Evolutionary conservation across 1,140 invertebrate species (phyloP), one percentile per base, ranked within the genome.

Genomic region (Maniola jurtina): DNA sequence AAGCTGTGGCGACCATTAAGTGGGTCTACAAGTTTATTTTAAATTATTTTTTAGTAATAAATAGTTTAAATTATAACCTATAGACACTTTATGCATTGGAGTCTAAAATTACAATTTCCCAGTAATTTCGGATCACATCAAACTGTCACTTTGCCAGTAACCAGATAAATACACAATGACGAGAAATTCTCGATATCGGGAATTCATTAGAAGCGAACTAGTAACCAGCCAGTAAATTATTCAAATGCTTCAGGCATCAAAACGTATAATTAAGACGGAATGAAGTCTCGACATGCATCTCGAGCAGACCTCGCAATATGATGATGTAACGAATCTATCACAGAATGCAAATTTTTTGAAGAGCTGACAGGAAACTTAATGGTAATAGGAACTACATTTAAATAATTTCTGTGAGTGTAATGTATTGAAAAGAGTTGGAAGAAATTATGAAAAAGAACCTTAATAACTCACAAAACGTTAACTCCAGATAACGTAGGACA

Each of bases 251-350:
- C 36, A 40, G 25, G 55, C 15, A 40, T 40, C 34, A 38, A 36
- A 57, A 38, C 36, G 55, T n/a, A 57, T 57, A 57, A 38, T 57
- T 57, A 16, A 25, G 2, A 57, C 35, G 36, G 34, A 57, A 57
- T 57, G 55, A 38, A 57, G 55, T 57, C 55, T 38, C 55, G 55
- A 57, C 55, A 16, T 40, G 55, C 35, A 35, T 36, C 36, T 57
- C 34, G 55, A 57, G 36, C 40, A 57, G 6, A 38, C 55, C 15
- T 57, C 55, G 38, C 40, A 40, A 38, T 57, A 57, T 57, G 55
- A 57, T 57, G 55, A 57, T 16, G 55, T 57, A 57, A 57, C 13
- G 34, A 15, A 38, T 15, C 55, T 57, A 16, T 15, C 15, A 15
- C 34, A 13, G 35, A 38, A 57, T 57, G 55, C n/a, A 40, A 57